Percentiles rank a stretch among this genome's conserved stretches.
Evolutionary conservation across 2,113 vertebrate species (phyloP).

Genomic region (Burhinus bistriatus): DNA sequence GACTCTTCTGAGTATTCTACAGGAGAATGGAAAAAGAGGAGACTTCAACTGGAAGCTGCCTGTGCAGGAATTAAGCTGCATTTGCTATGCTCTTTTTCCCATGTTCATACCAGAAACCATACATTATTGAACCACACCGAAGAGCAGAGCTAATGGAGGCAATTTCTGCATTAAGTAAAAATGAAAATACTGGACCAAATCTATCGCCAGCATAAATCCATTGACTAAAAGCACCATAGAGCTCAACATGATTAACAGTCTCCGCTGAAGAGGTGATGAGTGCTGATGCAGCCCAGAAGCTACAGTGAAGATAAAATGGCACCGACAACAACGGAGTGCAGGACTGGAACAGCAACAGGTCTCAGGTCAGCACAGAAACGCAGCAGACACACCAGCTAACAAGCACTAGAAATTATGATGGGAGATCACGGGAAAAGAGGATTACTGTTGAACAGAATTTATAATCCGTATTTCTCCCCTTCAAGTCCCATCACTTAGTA

Average conservation of each 20-base stretch:
- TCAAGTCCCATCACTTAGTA: neutral
- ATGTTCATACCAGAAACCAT: neutral
- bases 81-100: neutral
- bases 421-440: neutral
- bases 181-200: neutral
- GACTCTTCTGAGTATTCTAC: neutral
- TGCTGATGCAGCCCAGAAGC: neutral
- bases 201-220: neutral
- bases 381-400: neutral
- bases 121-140: neutral
- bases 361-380: neutral
- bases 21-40: neutral
- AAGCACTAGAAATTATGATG: neutral
- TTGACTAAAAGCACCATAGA: neutral
- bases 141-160: neutral
- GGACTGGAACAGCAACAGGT: neutral
- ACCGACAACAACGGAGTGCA: rapidly evolving
- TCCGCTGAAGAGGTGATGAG: neutral
- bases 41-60: neutral
- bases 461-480: neutral
- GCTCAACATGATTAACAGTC: neutral
- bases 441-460: neutral
- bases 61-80: neutral
- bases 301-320: neutral
- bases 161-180: neutral